Evolutionary conservation across 2,113 vertebrate genomes (phyloP).

Genomic region (Tragulus kanchil): DNA sequence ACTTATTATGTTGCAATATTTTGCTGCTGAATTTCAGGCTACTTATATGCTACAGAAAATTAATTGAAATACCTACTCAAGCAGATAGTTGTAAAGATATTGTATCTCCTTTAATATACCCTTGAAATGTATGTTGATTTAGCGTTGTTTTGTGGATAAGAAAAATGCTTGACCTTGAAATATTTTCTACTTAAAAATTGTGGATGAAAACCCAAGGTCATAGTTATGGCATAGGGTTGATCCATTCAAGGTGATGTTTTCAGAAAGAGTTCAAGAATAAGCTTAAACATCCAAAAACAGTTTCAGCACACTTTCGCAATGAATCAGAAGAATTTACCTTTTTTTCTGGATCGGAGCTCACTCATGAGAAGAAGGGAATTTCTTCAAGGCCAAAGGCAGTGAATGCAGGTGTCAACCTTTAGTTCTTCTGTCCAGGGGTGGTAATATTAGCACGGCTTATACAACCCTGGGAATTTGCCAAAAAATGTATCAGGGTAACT

Average conservation of each 20-base stretch:
- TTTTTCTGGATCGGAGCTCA: not conserved
- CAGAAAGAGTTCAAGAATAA: conserved; percentile 1
- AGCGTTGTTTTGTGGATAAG: conserved; percentile 89
- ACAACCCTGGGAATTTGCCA: not conserved
- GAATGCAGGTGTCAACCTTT: not conserved
- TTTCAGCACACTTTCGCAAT: not conserved
- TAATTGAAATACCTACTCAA: conserved; percentile 82
- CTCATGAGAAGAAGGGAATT: conserved; percentile 21
- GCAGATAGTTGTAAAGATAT: conserved; percentile 86
- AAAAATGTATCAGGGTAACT: not conserved
- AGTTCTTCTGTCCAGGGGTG: not conserved
- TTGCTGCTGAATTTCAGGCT: conserved; percentile 88
- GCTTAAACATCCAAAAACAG: not conserved
- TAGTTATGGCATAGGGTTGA: not conserved
- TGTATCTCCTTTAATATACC: conserved; percentile 86
- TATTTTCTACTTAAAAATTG: conserved; percentile 88
- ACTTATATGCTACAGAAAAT: conserved; percentile 85
- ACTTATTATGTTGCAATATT: conserved; percentile 88
- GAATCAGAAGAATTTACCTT: not conserved
- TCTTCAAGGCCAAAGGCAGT: not conserved
- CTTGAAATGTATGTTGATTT: conserved; percentile 86
- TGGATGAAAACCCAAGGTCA: conserved; percentile 80
- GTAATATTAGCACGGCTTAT: not conserved
- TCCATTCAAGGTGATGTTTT: not conserved
- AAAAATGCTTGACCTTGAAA: conserved; percentile 87